These are phyloP conservation scores for Eutolmus rufibarbis DNA, from an alignment of 2,888 invertebrate species.

Conservation along the genomic window DNA sequence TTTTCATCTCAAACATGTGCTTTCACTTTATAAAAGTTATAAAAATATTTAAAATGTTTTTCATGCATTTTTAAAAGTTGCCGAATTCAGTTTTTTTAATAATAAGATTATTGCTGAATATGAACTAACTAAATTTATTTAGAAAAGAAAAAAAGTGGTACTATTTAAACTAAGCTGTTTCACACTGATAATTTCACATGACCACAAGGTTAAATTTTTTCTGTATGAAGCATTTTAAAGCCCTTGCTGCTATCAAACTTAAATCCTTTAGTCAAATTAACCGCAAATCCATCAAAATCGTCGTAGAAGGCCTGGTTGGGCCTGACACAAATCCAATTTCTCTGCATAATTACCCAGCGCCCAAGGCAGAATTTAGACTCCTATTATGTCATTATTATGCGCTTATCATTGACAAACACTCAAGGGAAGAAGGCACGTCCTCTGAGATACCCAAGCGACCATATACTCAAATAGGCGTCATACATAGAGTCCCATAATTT, in stretches of 20 bases:
- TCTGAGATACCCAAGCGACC: neutral
- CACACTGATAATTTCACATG: no score
- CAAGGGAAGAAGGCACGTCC: neutral
- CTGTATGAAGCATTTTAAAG: neutral
- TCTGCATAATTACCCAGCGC: neutral
- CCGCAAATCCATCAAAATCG: neutral
- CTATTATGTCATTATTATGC: constrained; percentile 48
- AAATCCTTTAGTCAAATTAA: neutral
- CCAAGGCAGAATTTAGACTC: neutral
- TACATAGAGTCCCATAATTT: neutral
- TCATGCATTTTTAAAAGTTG: no score
- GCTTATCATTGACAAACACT: constrained; percentile 49
- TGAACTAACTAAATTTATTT: no score
- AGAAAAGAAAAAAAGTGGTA: no score
- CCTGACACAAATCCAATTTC: neutral
- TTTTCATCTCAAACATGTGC: no score
- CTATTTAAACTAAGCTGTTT: no score
- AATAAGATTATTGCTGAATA: no score
- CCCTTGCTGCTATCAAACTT: neutral
- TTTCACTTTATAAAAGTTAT: no score
- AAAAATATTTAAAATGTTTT: no score
- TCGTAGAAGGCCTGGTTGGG: neutral
- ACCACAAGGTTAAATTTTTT: no score
- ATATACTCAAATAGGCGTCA: neutral
- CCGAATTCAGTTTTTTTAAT: no score